Evolutionary conservation across 2,888 invertebrate genomes (phyloP), one percentile per base, ranked within the genome.

Genomic region (Xylota sylvarum): DNA sequence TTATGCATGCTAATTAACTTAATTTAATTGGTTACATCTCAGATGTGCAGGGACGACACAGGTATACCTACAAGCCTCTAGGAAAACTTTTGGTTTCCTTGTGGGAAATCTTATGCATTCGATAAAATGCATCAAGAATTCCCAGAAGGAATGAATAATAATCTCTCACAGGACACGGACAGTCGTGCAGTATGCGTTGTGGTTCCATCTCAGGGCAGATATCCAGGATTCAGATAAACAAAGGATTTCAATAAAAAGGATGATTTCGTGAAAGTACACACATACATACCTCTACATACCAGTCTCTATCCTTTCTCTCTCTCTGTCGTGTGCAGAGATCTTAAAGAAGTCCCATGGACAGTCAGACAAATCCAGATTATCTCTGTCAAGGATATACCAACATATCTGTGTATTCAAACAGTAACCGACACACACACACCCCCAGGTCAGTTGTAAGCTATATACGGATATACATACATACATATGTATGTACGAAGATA

Each of bases 291-390:
- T n/a, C 10, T 23, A 7, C 35, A 9, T 35, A 6, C 6, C 1
- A 12, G 23, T 27, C 52, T 19, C 40, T 30, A 14, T 17, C 37
- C 37, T 40, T 7, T 55, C 10, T 32, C 43, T 5, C 14, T 32
- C 5, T 37, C 32, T 52, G 12, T 30, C 30, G n/a, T n/a, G 43
- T 4, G n/a, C 10, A 17, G 32, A 76, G 40, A 76, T 76, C 74
- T 84, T 84, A 9, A 69, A 74, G 70, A 74, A 76, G 50, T 70
- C 74, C 74, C 69, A 80, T 72, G 67, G 48, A 73, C 74, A 80
- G 48, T 74, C 84, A 70, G 58, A 58, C 84, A 80, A 74, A 80
- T 70, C 80, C 80, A 85, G 84, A 85, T 85, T 69, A 85, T 85
- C 84, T 64, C 48, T 30, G 30, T 58, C 32, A 69, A 70, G 69